These are phyloP conservation scores for Phasia obesa DNA, from an alignment of 2,888 invertebrate genomes.

Conservation along the genomic window DNA sequence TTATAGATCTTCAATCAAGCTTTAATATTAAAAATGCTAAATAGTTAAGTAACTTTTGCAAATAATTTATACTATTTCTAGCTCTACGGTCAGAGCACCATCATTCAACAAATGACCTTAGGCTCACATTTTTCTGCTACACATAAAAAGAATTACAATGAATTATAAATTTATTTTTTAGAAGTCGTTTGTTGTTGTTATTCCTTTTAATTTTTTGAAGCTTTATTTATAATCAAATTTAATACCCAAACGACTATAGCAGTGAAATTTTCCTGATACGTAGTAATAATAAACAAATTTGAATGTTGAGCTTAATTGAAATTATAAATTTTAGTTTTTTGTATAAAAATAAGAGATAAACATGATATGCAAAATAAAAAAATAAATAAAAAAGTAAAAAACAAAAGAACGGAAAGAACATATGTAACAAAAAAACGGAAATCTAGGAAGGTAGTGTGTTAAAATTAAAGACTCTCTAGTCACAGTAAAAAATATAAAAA, in stretches of 20 bases:
- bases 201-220: neutral
- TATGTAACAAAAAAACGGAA: conserved; percentile 3
- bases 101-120: conserved; percentile 41
- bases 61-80: neutral
- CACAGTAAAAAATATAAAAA: too few species aligned
- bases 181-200: neutral
- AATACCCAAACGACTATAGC: conserved; percentile 39
- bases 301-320: conserved; percentile 37
- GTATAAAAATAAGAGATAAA: conserved; percentile 18
- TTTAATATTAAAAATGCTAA: neutral
- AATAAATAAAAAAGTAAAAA: conserved; percentile 6
- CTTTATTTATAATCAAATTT: conserved; percentile 46
- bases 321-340: conserved; percentile 48
- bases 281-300: conserved; percentile 23
- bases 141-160: neutral
- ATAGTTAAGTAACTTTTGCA: neutral
- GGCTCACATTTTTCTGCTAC: conserved; percentile 1
- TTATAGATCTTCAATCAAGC: neutral
- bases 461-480: neutral
- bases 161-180: neutral
- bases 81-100: neutral
- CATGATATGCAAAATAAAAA: conserved; percentile 29
- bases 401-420: neutral
- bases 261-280: conserved; percentile 62
- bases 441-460: neutral